phyloP scores from a whole-genome alignment of 2,888 invertebrate genomes.

The Argyresthia albistria region DNA sequence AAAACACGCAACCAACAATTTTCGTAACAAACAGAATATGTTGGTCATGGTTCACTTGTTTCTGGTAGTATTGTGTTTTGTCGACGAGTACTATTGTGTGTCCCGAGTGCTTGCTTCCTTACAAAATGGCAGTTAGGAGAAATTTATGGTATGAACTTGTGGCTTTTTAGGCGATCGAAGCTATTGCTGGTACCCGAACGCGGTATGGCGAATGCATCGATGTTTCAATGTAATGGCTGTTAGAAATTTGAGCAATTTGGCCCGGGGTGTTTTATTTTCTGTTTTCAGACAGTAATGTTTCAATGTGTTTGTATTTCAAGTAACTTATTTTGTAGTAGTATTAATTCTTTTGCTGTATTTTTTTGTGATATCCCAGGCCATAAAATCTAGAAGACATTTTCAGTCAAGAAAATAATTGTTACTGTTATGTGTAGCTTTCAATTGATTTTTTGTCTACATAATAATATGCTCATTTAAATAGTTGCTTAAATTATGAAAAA shows the following conservation, averaged over 20 bases:
- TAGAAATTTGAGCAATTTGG: neutral
- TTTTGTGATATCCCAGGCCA: no score
- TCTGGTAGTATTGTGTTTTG: slow-evolving; percentile 56
- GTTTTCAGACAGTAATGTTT: no score
- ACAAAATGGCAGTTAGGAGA: slow-evolving; percentile 64
- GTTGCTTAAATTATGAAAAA: no score
- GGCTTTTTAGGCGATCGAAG: slow-evolving; percentile 61
- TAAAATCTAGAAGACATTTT: no score
- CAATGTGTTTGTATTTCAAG: no score
- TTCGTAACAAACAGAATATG: slow-evolving; percentile 60
- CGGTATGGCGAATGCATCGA: slow-evolving; percentile 39
- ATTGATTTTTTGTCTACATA: no score
- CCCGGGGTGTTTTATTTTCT: no score
- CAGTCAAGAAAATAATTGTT: no score
- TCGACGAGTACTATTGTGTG: slow-evolving; percentile 57
- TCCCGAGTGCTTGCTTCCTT: slow-evolving; percentile 66
- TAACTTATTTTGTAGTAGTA: no score
- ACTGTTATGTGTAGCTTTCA: no score
- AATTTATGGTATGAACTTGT: slow-evolving; percentile 67
- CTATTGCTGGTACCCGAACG: slow-evolving; percentile 39
- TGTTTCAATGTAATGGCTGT: slow-evolving; percentile 27
- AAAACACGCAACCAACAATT: slow-evolving; percentile 48
- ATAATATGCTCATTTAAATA: no score
- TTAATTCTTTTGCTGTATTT: no score
- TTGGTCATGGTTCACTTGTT: slow-evolving; percentile 56